These are phyloP conservation scores for Garra rufa DNA, from an alignment of 2,113 vertebrate species.

Conservation along the genomic window DNA sequence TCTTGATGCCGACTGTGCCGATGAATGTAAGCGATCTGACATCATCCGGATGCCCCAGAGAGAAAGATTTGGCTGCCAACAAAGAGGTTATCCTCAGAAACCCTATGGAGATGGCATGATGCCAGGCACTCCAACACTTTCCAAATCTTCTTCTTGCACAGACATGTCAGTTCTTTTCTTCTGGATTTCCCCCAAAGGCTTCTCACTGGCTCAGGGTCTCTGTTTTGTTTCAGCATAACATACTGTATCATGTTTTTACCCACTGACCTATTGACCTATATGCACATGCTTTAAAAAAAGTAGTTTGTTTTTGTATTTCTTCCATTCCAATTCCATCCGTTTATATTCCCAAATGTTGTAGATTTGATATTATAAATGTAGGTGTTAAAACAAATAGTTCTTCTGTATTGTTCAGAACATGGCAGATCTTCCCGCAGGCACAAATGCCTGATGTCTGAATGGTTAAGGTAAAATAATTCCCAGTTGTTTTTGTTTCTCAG, in stretches of 20 bases:
- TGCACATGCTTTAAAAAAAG: too few species aligned
- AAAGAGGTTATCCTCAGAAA: slow-evolving; percentile 50
- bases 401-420: background rate
- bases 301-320: too few species aligned
- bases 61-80: slow-evolving; percentile 35
- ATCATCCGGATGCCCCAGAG: slow-evolving; percentile 44
- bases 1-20: slow-evolving; percentile 17
- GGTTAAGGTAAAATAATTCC: slow-evolving; percentile 3
- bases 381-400: background rate
- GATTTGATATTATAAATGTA: background rate
- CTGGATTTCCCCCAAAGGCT: slow-evolving; percentile 9
- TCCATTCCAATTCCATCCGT: background rate
- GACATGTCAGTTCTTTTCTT: slow-evolving; percentile 33
- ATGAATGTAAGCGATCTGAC: slow-evolving; percentile 36
- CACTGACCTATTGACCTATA: background rate
- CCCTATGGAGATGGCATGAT: slow-evolving; percentile 35
- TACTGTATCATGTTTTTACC: slow-evolving; percentile 15
- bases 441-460: background rate
- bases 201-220: background rate
- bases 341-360: background rate
- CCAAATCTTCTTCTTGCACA: slow-evolving; percentile 20
- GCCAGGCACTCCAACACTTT: slow-evolving; percentile 33
- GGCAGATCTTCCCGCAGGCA: background rate
- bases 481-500: slow-evolving; percentile 7
- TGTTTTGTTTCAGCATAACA: background rate